phyloP scores from a whole-genome alignment of 2,797 vertebrate species.

The Acanthopagrus latus region DNA sequence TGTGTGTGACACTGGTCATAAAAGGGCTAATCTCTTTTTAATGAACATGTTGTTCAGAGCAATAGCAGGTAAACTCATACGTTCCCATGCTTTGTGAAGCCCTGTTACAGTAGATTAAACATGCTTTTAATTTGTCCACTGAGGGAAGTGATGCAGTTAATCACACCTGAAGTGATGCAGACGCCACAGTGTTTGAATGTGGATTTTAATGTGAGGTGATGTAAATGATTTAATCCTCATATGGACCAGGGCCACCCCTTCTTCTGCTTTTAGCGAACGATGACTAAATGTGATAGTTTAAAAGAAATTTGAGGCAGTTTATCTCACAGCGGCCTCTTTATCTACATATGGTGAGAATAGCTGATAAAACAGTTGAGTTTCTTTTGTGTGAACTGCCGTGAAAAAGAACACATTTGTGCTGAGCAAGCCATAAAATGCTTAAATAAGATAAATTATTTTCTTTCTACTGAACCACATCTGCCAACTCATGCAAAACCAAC shows the following conservation, averaged over 20 bases:
- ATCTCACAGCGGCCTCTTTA: background rate
- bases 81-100: slow-evolving; percentile 52
- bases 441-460: too few relatives aligned
- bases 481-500: too few relatives aligned
- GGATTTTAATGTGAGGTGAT: background rate
- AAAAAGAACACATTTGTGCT: background rate
- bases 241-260: background rate
- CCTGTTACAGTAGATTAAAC: slow-evolving; percentile 61
- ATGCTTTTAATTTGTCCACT: slow-evolving; percentile 28
- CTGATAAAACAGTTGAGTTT: background rate
- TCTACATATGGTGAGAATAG: background rate
- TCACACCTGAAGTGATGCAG: background rate
- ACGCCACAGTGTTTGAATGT: slow-evolving; percentile 20
- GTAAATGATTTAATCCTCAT: background rate
- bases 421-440: background rate
- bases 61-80: slow-evolving; percentile 63
- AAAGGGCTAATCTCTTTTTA: slow-evolving; percentile 86
- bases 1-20: slow-evolving; percentile 34
- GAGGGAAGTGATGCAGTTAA: slow-evolving; percentile 24
- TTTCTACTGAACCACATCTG: too few relatives aligned
- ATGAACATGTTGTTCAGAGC: slow-evolving; percentile 75
- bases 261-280: background rate
- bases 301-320: background rate
- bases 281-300: background rate
- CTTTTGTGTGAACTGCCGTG: background rate